These are phyloP conservation scores for Pseudopleuronectes americanus DNA, from an alignment of 2,797 vertebrate genomes.

Conservation along the genomic window DNA sequence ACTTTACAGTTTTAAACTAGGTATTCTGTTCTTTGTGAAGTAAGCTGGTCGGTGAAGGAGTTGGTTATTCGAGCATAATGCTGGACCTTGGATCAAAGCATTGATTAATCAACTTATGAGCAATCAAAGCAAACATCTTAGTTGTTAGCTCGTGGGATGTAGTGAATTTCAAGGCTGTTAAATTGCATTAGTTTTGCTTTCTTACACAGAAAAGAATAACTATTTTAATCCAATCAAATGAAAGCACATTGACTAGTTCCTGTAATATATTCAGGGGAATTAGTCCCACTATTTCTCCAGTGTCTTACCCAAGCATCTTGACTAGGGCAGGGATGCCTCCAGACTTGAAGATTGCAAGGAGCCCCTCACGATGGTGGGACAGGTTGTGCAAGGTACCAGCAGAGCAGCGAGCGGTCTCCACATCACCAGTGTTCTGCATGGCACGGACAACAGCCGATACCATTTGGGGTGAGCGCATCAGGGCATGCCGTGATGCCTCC, in stretches of 20 bases:
- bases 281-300: not conserved
- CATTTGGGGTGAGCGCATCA: constrained; percentile 99
- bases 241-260: not conserved
- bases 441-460: constrained; percentile 98
- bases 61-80: too few species aligned
- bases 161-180: too few species aligned
- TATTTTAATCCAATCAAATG: not conserved
- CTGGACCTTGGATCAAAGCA: too few species aligned
- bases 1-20: not conserved
- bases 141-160: too few species aligned
- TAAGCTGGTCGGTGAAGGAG: not conserved
- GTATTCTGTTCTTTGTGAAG: not conserved
- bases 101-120: too few species aligned
- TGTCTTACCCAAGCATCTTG: constrained; percentile 96
- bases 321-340: constrained; percentile 98
- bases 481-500: constrained; percentile 96
- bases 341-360: constrained; percentile 98
- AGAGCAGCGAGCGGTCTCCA: constrained; percentile 97
- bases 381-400: constrained; percentile 98
- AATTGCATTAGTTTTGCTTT: too few species aligned
- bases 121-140: too few species aligned
- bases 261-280: not conserved
- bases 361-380: constrained; percentile 96
- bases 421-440: constrained; percentile 97
- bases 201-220: too few species aligned